phyloP scores from a whole-genome alignment of 1,140 invertebrate species.

The Papilio polyxenes region DNA sequence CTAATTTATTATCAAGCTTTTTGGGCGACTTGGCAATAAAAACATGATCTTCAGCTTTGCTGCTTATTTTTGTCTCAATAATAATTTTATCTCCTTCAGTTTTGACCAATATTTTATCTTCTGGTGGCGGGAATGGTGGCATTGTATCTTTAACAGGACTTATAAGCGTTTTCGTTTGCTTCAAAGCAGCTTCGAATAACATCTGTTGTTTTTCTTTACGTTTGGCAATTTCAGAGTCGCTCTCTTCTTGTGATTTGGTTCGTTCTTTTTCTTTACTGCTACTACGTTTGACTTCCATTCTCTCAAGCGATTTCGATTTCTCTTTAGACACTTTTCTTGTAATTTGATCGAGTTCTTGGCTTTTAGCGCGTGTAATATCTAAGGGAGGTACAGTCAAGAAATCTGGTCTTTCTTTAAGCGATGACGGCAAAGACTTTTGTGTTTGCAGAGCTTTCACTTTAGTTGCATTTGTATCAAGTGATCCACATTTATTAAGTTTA shows the following conservation, averaged over 20 bases:
- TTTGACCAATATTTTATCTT: slow-evolving; percentile 84
- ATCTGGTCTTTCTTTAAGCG: slow-evolving; percentile 78
- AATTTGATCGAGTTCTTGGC: slow-evolving; percentile 82
- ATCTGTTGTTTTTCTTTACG: slow-evolving; percentile 86
- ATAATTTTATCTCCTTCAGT: slow-evolving; percentile 84
- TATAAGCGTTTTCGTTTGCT: slow-evolving; percentile 85
- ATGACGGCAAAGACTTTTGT: slow-evolving; percentile 80
- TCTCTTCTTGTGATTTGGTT: slow-evolving; percentile 85
- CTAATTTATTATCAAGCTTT: slow-evolving; percentile 84
- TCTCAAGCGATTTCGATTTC: slow-evolving; percentile 84
- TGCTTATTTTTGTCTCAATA: slow-evolving; percentile 83
- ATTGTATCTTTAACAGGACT: slow-evolving; percentile 85
- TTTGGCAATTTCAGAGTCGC: slow-evolving; percentile 85
- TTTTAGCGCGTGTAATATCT: slow-evolving; percentile 83
- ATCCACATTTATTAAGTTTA: slow-evolving; percentile 75
- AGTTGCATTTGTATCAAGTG: slow-evolving; percentile 77
- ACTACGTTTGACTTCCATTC: slow-evolving; percentile 82
- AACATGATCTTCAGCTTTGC: slow-evolving; percentile 83
- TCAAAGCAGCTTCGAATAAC: slow-evolving; percentile 86
- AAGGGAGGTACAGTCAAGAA: slow-evolving; percentile 80
- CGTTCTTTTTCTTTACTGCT: slow-evolving; percentile 85
- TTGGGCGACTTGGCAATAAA: slow-evolving; percentile 86
- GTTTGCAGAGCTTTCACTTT: slow-evolving; percentile 75
- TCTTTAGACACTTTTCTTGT: slow-evolving; percentile 82
- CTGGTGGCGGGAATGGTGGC: slow-evolving; percentile 84